Percentiles rank a stretch among this genome's conserved stretches.
These are phyloP conservation scores for Odiellus spinosus DNA, from an alignment of 2,888 invertebrate species.

Conservation along the genomic window DNA sequence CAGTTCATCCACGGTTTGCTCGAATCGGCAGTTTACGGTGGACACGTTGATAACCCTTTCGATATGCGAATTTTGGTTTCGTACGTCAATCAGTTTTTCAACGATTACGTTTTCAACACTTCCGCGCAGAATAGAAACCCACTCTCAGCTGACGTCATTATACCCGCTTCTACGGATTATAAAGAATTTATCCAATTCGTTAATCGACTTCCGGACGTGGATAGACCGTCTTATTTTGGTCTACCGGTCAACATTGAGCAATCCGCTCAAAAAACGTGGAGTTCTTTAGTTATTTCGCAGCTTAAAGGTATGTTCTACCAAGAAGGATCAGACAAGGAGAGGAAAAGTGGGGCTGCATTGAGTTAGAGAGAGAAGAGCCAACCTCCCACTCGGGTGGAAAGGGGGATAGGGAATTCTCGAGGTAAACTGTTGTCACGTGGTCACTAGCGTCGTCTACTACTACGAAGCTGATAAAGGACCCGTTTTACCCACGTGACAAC, in stretches of 20 bases:
- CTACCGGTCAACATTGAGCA: slow-evolving; percentile 72
- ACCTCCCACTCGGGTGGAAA: no score
- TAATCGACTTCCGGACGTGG: slow-evolving; percentile 49
- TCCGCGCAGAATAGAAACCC: slow-evolving; percentile 7
- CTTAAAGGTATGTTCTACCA: no score
- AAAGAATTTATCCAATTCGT: slow-evolving; percentile 46
- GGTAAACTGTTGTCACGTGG: no score
- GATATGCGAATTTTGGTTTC: slow-evolving; percentile 51
- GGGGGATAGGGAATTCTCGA: no score
- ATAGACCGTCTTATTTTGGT: slow-evolving; percentile 59
- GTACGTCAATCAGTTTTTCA: slow-evolving; percentile 47
- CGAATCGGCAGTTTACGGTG: slow-evolving; percentile 67
- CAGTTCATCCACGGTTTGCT: slow-evolving; percentile 56
- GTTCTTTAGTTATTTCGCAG: slow-evolving; percentile 42
- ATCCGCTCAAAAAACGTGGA: slow-evolving; percentile 59
- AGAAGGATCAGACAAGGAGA: no score
- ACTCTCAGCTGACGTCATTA: slow-evolving; percentile 5
- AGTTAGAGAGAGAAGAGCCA: no score
- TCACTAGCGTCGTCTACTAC: no score
- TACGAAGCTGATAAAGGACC: no score
- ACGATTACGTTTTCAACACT: slow-evolving; percentile 36
- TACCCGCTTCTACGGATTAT: slow-evolving; percentile 15
- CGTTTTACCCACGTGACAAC: no score
- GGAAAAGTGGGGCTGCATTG: no score
- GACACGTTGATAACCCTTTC: slow-evolving; percentile 59